A percentile compares a stretch with the other conserved stretches of the same genome.
phyloP scores from a whole-genome alignment of 2,888 invertebrate species.

The Trachelus stipa region DNA sequence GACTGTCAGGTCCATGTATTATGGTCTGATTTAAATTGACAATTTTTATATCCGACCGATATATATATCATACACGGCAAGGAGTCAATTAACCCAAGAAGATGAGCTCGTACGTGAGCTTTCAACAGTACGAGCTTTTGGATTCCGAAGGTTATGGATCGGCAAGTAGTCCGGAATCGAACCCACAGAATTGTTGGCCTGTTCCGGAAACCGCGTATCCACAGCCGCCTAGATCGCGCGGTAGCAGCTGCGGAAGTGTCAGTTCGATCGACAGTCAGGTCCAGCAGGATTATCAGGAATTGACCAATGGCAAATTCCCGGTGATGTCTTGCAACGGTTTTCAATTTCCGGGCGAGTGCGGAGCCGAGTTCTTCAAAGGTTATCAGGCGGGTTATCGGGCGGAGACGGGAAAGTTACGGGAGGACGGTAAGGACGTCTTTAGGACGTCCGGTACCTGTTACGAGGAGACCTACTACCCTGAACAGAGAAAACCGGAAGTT shows the following conservation, averaged over 20 bases:
- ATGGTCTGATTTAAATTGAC: neutral
- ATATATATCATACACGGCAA: neutral
- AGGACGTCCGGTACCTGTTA: conserved; percentile 12
- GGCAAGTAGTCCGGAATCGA: conserved; percentile 61
- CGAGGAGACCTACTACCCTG: conserved; percentile 34
- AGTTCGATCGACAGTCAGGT: conserved; percentile 55
- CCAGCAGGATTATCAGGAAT: conserved; percentile 49
- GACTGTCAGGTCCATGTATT: neutral
- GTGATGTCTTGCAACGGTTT: conserved; percentile 21
- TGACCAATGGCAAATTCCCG: conserved; percentile 30
- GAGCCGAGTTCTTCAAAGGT: conserved; percentile 55
- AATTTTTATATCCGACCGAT: neutral
- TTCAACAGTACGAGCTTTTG: conserved; percentile 54
- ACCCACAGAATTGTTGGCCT: conserved; percentile 46
- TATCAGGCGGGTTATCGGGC: conserved; percentile 44
- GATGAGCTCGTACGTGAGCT: conserved; percentile 43
- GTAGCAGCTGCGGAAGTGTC: conserved; percentile 59
- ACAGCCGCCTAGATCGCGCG: conserved; percentile 56
- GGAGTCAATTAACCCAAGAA: conserved; percentile 11
- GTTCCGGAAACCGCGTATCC: conserved; percentile 49
- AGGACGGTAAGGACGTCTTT: neutral
- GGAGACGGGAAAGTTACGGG: neutral
- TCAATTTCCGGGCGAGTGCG: conserved; percentile 27
- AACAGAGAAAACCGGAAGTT: neutral
- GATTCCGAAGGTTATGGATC: conserved; percentile 62